Evolutionary conservation across 2,888 invertebrate species (phyloP), one percentile per base, ranked within the genome.

Genomic region (Crossocerus cetratus): DNA sequence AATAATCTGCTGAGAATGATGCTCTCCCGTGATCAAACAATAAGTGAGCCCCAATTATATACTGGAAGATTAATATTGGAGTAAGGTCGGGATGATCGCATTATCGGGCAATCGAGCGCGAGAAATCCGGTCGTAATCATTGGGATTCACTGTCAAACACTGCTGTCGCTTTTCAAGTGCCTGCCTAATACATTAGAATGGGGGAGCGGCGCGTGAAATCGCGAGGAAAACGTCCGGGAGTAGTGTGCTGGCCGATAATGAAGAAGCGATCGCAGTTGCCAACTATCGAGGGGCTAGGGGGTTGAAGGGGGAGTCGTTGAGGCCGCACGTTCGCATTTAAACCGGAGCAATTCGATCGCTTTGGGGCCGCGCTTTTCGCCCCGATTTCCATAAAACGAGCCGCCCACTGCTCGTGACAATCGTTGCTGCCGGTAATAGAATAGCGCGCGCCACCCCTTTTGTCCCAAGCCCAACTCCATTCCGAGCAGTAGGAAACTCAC

Each of bases 331-430:
- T 32, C 32, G 32, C 63, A 45, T 61, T 72, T 68, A 69, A 64
- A 56, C n/a, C 16, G 11, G 62, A 65, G 62, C 65, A 70, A 70
- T 70, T 53, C 62, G 72, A 69, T 63, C 62, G 49, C n/a, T 62
- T 54, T 55, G 18, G 22, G 43, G 11, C 5, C 42, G 21, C 45
- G 56, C 55, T 32, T 65, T 32, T 57, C 21, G 54, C 72, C 65
- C 68, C 69, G 65, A 72, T 72, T 78, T 73, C 71, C 76, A 78
- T 78, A 78, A 72, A 77, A 70, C 69, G 63, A 57, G 21, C 20
- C 60, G 54, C 55, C 57, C 32, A 21, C 78, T 77, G 78, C 21
- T 68, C 60, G 67, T 70, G 75, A 75, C 78, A 78, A 78, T 77
- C 77, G 67, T 78, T 73, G 66, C 65, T n/a, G 42, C 62, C 42